Conservation (phyloP, 2,113 vertebrate genomes). For the Rostratula benghalensis region DNA sequence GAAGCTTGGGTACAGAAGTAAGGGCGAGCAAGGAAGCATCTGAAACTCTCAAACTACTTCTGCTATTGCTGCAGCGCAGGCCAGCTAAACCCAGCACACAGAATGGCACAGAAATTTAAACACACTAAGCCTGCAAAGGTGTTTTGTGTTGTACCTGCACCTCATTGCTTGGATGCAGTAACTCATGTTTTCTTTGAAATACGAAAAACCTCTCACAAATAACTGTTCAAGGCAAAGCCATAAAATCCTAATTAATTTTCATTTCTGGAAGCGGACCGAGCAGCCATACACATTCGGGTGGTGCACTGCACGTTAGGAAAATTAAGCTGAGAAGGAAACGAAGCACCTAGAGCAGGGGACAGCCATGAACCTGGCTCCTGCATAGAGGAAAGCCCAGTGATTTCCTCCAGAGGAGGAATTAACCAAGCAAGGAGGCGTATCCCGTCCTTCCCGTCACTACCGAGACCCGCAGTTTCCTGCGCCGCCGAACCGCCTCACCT, state of each 20-base stretch:
- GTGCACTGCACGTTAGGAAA: fast-evolving
- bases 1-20: not conserved
- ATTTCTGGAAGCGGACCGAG: fast-evolving
- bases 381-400: not conserved
- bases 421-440: not conserved
- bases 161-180: fast-evolving
- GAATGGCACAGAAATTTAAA: fast-evolving
- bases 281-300: fast-evolving
- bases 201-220: not conserved
- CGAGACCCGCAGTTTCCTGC: not conserved
- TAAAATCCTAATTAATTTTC: not conserved
- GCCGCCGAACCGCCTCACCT: not conserved
- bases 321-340: not conserved
- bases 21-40: not conserved
- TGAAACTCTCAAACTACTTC: not conserved
- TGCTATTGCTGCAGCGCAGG: fast-evolving
- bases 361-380: not conserved
- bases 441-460: fast-evolving
- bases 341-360: not conserved
- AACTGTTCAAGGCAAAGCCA: not conserved
- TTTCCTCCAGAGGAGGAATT: not conserved
- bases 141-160: no score
- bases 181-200: not conserved
- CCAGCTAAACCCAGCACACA: fast-evolving
- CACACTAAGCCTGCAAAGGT: not conserved